A percentile compares a stretch with the other conserved stretches of the same genome.
phyloP scores from a whole-genome alignment of 2,113 vertebrate species.

The Plestiodon gilberti region DNA sequence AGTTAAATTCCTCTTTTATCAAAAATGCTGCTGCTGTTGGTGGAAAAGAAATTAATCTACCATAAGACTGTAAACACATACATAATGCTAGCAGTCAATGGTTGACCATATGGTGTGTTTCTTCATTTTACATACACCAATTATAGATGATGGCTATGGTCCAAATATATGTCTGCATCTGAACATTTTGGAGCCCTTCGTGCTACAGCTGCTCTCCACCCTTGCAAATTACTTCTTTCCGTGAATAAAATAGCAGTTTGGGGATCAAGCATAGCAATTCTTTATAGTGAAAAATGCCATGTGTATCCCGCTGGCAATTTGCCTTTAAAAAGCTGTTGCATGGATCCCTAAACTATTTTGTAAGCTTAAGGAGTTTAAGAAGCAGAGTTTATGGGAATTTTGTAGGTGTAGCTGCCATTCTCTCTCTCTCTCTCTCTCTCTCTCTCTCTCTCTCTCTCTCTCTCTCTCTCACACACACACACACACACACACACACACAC shows the following conservation, averaged over 20 bases:
- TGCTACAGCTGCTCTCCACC: no score
- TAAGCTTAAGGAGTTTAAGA: background rate
- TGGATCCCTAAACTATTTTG: background rate
- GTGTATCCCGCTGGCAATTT: background rate
- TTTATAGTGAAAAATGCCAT: background rate
- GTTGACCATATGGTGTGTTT: background rate
- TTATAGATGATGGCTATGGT: background rate
- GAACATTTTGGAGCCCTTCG: background rate
- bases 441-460: no score
- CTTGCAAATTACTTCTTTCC: no score
- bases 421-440: no score
- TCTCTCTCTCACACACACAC: no score
- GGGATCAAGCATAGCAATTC: background rate
- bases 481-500: no score
- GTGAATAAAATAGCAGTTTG: no score
- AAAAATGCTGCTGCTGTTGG: no score
- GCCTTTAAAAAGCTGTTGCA: background rate
- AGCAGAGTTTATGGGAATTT: background rate
- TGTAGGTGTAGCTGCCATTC: background rate
- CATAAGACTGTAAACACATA: no score
- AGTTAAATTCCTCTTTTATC: no score
- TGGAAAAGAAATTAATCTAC: no score
- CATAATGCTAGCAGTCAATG: no score
- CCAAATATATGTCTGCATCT: background rate
- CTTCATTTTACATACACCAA: background rate